Base-by-base conservation (phyloP, 2,113 vertebrate species). In the Erythrocercus mccallii region DNA sequence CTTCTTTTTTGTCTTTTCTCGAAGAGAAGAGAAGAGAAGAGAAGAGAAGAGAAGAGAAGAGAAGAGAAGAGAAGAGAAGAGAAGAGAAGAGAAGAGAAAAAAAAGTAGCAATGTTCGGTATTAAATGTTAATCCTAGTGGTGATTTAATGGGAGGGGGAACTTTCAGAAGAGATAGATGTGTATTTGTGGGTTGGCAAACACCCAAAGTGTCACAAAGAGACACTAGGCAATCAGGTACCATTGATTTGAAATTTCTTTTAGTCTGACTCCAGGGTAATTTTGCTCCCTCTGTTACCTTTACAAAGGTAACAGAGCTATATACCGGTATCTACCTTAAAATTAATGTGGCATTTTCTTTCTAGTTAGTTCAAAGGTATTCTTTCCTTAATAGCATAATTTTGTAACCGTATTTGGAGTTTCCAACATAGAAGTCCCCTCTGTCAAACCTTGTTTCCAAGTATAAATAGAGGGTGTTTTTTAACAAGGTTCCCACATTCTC, bases 391-490 rank as follows among this genome's bases (percentile, higher is more conserved):
- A 62, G 23, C 5, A 37, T 28, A 27, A 50, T 40, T 81, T 89
- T 70, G 3, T 60, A 77, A 62, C 11, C 0, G 0, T 40, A 30
- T 53, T 88, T 65, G 53, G 45, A 50, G 18, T 68, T 81, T 70
- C 13, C 65, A 62, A 5, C 24, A 18, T 37, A n/a, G 2, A 78
- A 20, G 1, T 12, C 3, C 13, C 10, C 8, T 8, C 6, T 60
- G 3, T 16, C 15, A 86, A 58, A 42, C 25, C 37, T 78, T 73
- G 5, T 35, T 22, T 88, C 18, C 13, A 90, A 33, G 1, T 1
- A 31, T n/a, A 79, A 77, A 19, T 5, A 47, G 3, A n/a, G 11
- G 4, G 1, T 0, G 16, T 19, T 44, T 80, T 50, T 53, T 21
- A 38, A 38, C 2, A 40, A 68, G 10, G 7, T 58, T 76, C 7